Evolutionary conservation across 2,797 vertebrate species (phyloP), one percentile per base, ranked within the genome.

Genomic region (Clarias fuscus): DNA sequence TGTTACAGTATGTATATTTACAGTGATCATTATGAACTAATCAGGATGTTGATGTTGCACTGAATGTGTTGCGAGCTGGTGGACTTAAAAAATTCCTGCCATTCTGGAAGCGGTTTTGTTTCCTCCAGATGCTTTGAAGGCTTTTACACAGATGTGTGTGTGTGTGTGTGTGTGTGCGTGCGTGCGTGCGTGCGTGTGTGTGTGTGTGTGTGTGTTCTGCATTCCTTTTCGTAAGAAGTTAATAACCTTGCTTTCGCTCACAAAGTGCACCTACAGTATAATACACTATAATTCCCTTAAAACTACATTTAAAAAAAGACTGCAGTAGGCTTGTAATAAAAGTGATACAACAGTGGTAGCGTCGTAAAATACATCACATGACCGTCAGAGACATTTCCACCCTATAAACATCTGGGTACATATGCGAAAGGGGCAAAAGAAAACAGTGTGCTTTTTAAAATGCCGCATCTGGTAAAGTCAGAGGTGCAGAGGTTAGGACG

Each of bases 71-170:
- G 8, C 64, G 8, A 11, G 18, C 67, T 53, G 67, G 10, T 6
- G 14, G 13, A 58, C 53, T 73, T 86, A 61, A 61, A n/a, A 56
- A 64, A 64, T n/a, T 33, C 24, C 85, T 73, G 15, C 22, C 43
- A 76, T 5, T 53, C 2, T 14, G 67, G 68, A 15, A 56, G 27
- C 7, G 59, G 37, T 24, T 85, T 71, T 24, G 18, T 56, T 82
- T 81, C 40, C 71, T 53, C 40, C 24, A 64, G 40, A 59, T 73
- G 78, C 43, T 53, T 75, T 20, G 53, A 58, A 70, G 40, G 40
- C 77, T 85, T 76, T 85, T 18, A 70, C 37, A 61, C 77, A 85
- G 75, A 81, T 72, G 77, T 72, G n/a, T 76, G 58, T 37, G 33
- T 67, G 59, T 64, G 22, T 64, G 61, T 64, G 22, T 64, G 22